phyloP scores from a whole-genome alignment of 2,888 invertebrate species.

The Lordiphosa andalusiaca region DNA sequence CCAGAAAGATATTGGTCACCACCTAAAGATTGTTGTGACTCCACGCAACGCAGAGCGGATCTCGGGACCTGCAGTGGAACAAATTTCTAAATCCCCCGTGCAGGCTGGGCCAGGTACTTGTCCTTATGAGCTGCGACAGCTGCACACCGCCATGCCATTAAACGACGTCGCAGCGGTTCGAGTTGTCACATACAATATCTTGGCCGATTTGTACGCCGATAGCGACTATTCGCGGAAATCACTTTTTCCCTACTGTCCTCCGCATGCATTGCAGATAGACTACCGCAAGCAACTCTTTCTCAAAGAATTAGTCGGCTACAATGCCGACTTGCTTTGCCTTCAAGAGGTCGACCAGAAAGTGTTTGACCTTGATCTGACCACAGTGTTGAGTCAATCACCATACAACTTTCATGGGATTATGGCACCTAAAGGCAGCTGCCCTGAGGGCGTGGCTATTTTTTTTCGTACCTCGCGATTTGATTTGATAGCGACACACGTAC shows the following conservation, averaged over 20 bases:
- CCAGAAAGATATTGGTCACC: slow-evolving; percentile 84
- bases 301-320: slow-evolving; percentile 91
- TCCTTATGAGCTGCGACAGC: slow-evolving; percentile 90
- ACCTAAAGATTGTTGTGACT: slow-evolving; percentile 83
- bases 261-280: slow-evolving; percentile 89
- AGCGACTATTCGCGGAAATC: slow-evolving; percentile 87
- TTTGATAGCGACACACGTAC: slow-evolving; percentile 81
- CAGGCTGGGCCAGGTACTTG: slow-evolving; percentile 89
- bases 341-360: slow-evolving; percentile 95
- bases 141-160: slow-evolving; percentile 84
- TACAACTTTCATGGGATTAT: slow-evolving; percentile 84
- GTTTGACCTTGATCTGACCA: slow-evolving; percentile 85
- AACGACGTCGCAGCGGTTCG: slow-evolving; percentile 81
- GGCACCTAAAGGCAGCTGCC: slow-evolving; percentile 86
- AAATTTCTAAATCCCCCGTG: slow-evolving; percentile 83
- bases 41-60: slow-evolving; percentile 81
- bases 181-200: slow-evolving; percentile 92
- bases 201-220: slow-evolving; percentile 95
- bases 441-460: slow-evolving; percentile 92
- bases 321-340: slow-evolving; percentile 93
- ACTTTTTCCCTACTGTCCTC: slow-evolving; percentile 92
- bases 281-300: slow-evolving; percentile 92
- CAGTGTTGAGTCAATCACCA: slow-evolving; percentile 81
- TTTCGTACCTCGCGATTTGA: slow-evolving; percentile 86
- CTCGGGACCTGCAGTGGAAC: slow-evolving; percentile 84